Evolutionary conservation across 2,888 invertebrate genomes (phyloP), one percentile per base, ranked within the genome.

Genomic region (Nomada ruficornis): DNA sequence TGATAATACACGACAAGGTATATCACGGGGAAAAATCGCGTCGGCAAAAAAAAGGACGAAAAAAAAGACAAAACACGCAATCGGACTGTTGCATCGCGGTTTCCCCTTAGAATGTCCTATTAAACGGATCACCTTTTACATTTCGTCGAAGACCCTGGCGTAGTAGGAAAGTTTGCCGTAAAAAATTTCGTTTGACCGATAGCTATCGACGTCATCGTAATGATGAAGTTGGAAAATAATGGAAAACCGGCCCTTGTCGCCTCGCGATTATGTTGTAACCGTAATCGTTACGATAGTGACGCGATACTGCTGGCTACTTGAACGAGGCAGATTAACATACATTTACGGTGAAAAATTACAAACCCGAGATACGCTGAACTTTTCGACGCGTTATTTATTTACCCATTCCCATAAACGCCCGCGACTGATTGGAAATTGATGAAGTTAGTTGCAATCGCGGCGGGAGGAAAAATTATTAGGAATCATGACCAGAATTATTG

Each of bases 301-400:
- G 23, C 18, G 44, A 59, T 5, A 15, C 57, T 42, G 57, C 42
- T 55, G 15, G 10, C 50, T 13, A 52, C 36, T 29, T 18, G 23
- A 65, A 42, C 64, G 9, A 52, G 44, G 18, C 20, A 29, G 15
- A 79, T 70, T 69, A 57, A 71, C 74, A 55, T 15, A 26, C 9
- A 15, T 26, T 15, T 5, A 13, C 1, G 29, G 2, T 4, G 65
- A 44, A 26, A 47, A 55, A 63, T 70, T 29, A 11, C 29, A 10
- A 20, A 1, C 15, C 20, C n/a, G 23, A 13, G 42, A 55, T 23
- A 44, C 29, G 52, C 23, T 54, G 60, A 20, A 70, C 23, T 20
- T 75, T 70, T 54, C 54, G 60, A 70, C 10, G 44, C 15, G 55
- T 20, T 54, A 62, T 74, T 81, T 47, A 52, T 68, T 72, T 36